Evolutionary conservation across 2,113 vertebrate genomes (phyloP), one percentile per base, ranked within the genome.

Genomic region (Zosterops lateralis): DNA sequence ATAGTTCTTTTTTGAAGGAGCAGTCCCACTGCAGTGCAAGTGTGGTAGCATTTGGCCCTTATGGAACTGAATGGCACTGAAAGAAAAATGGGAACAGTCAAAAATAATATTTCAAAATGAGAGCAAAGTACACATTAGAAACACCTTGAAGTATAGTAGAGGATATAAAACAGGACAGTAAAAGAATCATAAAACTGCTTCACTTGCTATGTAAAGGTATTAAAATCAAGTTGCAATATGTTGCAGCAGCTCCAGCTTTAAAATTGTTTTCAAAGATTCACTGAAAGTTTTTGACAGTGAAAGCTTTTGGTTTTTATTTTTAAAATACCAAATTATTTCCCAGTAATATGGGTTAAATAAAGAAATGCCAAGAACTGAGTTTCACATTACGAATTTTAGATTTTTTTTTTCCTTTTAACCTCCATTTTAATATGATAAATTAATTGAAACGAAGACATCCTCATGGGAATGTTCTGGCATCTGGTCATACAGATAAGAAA

Each of bases 101-200:
- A 96, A 96, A 96, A 93, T 96, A 91, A 92, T 93, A 75, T 93
- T 96, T 87, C 74, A 85, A 96, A 96, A 97, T 67, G 91, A 92
- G 93, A 96, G 75, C 96, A 95, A 94, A 93, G 93, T 76, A 62
- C 87, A 64, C 18, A 44, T 73, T 87, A 92, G 84, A 95, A 96
- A 89, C 89, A 87, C 95, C 91, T 95, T 93, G 94, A 95, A 87
- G 58, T 64, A 78, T 51, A 67, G 62, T 14, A 89, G 50, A 96
- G 81, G 84, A 91, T 93, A 94, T 84, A 95, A 96, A 95, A 89
- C 84, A 77, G 94, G 94, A 68, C 89, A 89, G 89, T 24, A 76
- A 51, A 90, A 65, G 71, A 68, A 50, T 70, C 47, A 73, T 75
- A 79, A 91, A 93, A 57, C 17, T 54, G 3, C 54, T 89, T 87